Evolutionary conservation across 2,113 vertebrate species (phyloP), one percentile per base, ranked within the genome.

Genomic region (Aspiorhynchus laticeps): DNA sequence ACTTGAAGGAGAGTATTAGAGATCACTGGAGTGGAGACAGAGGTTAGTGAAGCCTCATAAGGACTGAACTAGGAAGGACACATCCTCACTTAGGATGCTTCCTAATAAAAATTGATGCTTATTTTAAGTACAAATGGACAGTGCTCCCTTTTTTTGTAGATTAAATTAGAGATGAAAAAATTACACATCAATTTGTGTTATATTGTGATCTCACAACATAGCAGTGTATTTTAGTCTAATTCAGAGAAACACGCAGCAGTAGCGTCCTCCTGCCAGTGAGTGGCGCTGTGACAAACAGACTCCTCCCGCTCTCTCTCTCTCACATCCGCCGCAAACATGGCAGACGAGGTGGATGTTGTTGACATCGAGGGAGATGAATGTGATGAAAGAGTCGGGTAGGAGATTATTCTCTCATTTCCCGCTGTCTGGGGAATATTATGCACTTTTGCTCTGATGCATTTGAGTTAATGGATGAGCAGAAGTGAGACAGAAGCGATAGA

Each of bases 291-390:
- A 80, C 14, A 79, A 69, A 48, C 17, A 15, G 11, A 12, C 6
- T 7, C 38, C 7, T 61, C 53, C 75, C 19, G 24, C n/a, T 5
- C 33, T 38, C 36, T 11, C 26, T 19, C 17, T 38, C 4, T 65
- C 33, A 11, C 69, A 48, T 14, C 63, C 28, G 48, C 19, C 46
- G 56, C 80, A 74, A 93, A 92, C 80, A 95, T 95, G 95, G 94
- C 95, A 76, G 98, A 98, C 84, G 98, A 98, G 77, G 80, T 92
- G 1, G 98, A 98, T 88, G 95, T 97, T 91, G 95, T 98, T 90
- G 98, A 98, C 41, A 93, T 99, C 15, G 98, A 99, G 80, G 98
- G 98, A 67, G 98, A 98, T n/a, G 89, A 92, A 63, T 93, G 87
- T 78, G 94, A 93, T 0, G 87, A 80, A 1, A 91, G 19, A 6